Percentiles rank a stretch among this genome's conserved stretches.
These are phyloP conservation scores for Drosophila emarginata DNA, from an alignment of 2,888 invertebrate genomes.

Conservation along the genomic window DNA sequence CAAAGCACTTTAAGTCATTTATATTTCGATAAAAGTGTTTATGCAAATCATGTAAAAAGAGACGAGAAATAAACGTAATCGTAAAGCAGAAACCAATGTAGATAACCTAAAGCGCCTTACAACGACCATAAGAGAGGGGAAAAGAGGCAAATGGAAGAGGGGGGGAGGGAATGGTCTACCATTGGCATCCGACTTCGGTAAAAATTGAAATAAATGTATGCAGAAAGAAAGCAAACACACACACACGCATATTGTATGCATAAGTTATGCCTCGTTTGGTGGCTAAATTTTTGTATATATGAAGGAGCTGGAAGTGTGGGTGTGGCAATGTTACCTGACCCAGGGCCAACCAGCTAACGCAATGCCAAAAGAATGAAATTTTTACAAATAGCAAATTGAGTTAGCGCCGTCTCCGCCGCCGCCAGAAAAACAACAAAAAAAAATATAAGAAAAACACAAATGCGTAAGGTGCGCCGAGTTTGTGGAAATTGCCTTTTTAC, in stretches of 20 bases:
- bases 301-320: conserved; percentile 39
- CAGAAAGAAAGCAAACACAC: conserved; percentile 59
- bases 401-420: conserved; percentile 44
- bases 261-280: conserved; percentile 52
- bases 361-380: conserved; percentile 43
- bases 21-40: conserved; percentile 72
- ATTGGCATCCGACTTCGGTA: conserved; percentile 49
- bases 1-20: conserved; percentile 65
- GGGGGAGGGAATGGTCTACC: conserved; percentile 6
- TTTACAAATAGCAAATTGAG: conserved; percentile 79
- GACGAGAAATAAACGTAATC: conserved; percentile 36
- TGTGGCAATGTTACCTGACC: conserved; percentile 47
- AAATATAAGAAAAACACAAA: conserved; percentile 39
- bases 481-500: conserved; percentile 79
- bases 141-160: background rate
- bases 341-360: conserved; percentile 42
- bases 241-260: conserved; percentile 43
- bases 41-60: conserved; percentile 66
- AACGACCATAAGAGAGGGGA: background rate
- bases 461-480: conserved; percentile 62
- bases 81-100: conserved; percentile 42
- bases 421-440: conserved; percentile 31
- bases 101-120: conserved; percentile 48
- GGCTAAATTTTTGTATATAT: conserved; percentile 14
- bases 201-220: conserved; percentile 71